Base-by-base conservation (phyloP, 1,140 invertebrate genomes). In the Drusus annulatus region DNA sequence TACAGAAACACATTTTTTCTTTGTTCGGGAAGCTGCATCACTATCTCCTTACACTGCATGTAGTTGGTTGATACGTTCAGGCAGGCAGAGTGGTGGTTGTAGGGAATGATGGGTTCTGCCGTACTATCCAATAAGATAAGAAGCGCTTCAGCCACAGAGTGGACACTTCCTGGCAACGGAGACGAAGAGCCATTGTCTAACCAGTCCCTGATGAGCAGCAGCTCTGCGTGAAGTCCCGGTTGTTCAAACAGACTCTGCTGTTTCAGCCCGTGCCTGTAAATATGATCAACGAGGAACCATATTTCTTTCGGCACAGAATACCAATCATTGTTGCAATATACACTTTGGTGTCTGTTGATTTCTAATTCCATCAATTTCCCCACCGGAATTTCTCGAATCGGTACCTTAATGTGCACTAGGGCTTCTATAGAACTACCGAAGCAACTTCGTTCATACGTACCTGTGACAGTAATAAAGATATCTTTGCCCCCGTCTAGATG, bases 401-500 rank as follows among this genome's bases (percentile, higher is more conserved):
- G 96, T 80, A 93, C 92, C 85, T 93, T 93, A 84, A 98, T 93
- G 84, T 96, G 94, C 51, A 97, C 94, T 78, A 98, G 90, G 28
- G 96, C 94, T 89, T 98, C 95, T 86, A 99, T 94, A 3, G 97
- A 97, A 79, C 94, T 95, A 2, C 97, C 98, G 90, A 99, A 99
- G 88, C 96, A 97, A 87, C 97, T 98, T 82, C 95, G 93, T 86
- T 96, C 93, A 87, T 96, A 97, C 84, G 92, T 92, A 83, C 95
- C 96, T 85, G 93, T 95, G 0, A 98, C 93, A 16, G 95, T 97
- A 80, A 98, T 97, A 87, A 99, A 99, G 86, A 99, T 97, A 90
- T 99, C 98, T 89, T 98, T 98, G 6, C 98, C 98, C 75, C 96
- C 96, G 87, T 97, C 94, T 36, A 99, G 92, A 90, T 99, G 97